These are phyloP conservation scores for Serinus canaria DNA, from an alignment of 2,113 vertebrate species.

Conservation along the genomic window DNA sequence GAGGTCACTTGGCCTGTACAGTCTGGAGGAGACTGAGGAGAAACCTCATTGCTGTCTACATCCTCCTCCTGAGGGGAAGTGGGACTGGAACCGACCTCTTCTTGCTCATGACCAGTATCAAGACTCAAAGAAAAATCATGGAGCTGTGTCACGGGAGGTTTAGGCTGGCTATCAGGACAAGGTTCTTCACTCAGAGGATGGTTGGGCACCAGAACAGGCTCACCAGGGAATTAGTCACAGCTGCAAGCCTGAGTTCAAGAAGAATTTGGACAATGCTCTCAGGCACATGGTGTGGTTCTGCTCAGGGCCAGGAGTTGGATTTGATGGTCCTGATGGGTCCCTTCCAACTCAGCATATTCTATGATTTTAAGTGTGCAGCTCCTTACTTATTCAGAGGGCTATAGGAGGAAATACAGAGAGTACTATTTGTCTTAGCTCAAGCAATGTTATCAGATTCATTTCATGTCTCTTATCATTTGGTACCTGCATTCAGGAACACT, in stretches of 20 bases:
- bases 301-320: neutral
- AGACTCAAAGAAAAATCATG: neutral
- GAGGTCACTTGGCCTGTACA: neutral
- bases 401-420: neutral
- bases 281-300: neutral
- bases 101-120: neutral
- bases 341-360: neutral
- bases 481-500: neutral
- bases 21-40: neutral
- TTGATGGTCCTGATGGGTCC: neutral
- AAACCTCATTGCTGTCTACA: accelerated
- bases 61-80: neutral
- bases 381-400: neutral
- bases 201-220: neutral
- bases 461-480: neutral
- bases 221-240: neutral
- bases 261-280: neutral
- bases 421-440: accelerated
- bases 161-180: neutral
- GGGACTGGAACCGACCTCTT: neutral
- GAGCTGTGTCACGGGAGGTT: neutral
- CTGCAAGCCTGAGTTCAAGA: neutral
- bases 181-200: neutral
- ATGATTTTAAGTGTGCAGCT: neutral
- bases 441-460: neutral